Evolutionary conservation across 2,888 invertebrate species (phyloP), one percentile per base, ranked within the genome.

Genomic region (Marasmarcha lunaedactyla): DNA sequence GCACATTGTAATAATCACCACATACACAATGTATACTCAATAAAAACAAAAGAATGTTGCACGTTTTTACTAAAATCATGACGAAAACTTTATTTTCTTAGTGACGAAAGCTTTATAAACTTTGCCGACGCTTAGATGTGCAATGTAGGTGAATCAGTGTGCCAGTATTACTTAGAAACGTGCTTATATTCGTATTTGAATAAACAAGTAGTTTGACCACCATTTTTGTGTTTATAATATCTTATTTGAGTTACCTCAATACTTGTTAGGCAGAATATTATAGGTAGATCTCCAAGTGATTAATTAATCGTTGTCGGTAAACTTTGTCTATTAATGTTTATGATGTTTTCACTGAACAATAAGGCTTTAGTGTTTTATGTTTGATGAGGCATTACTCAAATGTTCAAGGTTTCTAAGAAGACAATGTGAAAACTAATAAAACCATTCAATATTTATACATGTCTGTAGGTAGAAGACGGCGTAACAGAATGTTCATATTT

Each of bases 21-120:
- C 55, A 44, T 38, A 48, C 58, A 58, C 49, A 41, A 42, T 42
- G 43, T 44, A 48, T 20, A 45, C 47, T 40, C 10, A 34, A 35
- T 20, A 46, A 26, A 26, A 50, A 15, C 33, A 51, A 37, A 34
- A 54, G 27, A 33, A 54, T 14, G 14, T 30, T 3, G 10, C 30
- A 11, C n/a, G 30, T 30, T 30, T 30, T 30, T n/a, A 30, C 30
- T 2, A 30, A n/a, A 30, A 7, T 30, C 30, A 30, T 30, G 30
- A 30, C 11, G 30, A 30, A 20, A 20, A 20, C 11, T 36, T 36
- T 15, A 9, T 37, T 33, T 20, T n/a, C 33, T 1, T n/a, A n/a
- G 11, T 34, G 4, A 30, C 30, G 11, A 30, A n/a, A 9, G 10
- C 30, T n/a, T n/a, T 3, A 11, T 30, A 4, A 30, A 10, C 25